phyloP scores from a whole-genome alignment of 1,140 invertebrate genomes.

The Adoxophyes honmai region DNA sequence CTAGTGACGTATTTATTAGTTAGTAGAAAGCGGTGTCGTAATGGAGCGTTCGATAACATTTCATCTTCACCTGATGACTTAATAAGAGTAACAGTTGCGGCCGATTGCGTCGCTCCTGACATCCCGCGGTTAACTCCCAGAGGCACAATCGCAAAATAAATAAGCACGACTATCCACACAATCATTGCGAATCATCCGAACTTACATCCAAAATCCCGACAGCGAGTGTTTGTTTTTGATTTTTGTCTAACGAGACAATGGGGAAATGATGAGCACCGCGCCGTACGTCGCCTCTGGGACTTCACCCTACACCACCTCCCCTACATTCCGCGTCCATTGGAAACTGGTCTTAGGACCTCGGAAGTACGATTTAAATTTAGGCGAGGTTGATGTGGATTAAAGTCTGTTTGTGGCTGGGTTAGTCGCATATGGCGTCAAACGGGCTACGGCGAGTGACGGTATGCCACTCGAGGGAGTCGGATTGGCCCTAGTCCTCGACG shows the following conservation, averaged over 20 bases:
- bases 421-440: constrained; percentile 71
- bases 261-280: constrained; percentile 72
- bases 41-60: not conserved
- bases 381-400: constrained; percentile 29
- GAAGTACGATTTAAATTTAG: constrained; percentile 37
- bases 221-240: constrained; percentile 74
- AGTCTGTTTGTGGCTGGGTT: constrained; percentile 33
- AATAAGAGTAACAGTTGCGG: not conserved
- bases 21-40: not conserved
- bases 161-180: constrained; percentile 44
- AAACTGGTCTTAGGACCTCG: constrained; percentile 40
- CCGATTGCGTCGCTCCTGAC: constrained; percentile 21
- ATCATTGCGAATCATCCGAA: constrained; percentile 64
- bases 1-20: not conserved
- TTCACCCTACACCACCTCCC: constrained; percentile 62
- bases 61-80: not conserved
- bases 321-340: constrained; percentile 21
- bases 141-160: constrained; percentile 57
- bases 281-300: constrained; percentile 66
- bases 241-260: constrained; percentile 77
- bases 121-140: constrained; percentile 40
- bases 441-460: constrained; percentile 61
- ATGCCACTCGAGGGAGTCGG: constrained; percentile 61
- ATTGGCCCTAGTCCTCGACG: constrained; percentile 54
- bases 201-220: constrained; percentile 67